Evolutionary conservation across 2,113 vertebrate genomes (phyloP), one percentile per base, ranked within the genome.

Genomic region (Semicossyphus pulcher): DNA sequence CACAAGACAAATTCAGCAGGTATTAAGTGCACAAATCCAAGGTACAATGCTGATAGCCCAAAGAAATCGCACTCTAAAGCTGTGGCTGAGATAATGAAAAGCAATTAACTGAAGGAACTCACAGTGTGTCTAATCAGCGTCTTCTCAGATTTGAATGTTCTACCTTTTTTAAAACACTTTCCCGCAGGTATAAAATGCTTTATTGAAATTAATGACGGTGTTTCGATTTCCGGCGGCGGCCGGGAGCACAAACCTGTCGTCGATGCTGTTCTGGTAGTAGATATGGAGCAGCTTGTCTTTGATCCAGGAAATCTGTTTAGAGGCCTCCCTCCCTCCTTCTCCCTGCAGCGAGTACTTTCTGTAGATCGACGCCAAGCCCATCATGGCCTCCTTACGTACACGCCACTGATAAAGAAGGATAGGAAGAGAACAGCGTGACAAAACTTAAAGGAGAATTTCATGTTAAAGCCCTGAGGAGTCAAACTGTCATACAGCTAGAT

Each of bases 181-280:
- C 14, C 28, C 1, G 0, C 16, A 14, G 26, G 71, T 69, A n/a
- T 26, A 16, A 21, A 62, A 71, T 0, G 0, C 16, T 21, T 56
- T 0, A n/a, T 3, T 51, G 0, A 39, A 52, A 57, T 47, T 7
- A 15, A 58, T 47, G 1, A 67, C n/a, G 15, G 2, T 4, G 9
- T 49, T 63, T 48, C 29, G 5, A 25, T 28, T 45, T 58, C 26
- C 39, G 26, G 26, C 7, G 25, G 39, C 29, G 3, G 4, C 58
- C 3, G 26, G 26, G 14, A 47, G 29, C 18, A 52, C 95, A 87
- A 86, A 99, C 98, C 97, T 92, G 87, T 99, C 98, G 76, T 99
- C 98, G 54, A 99, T 99, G 91, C 97, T 99, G 90, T 99, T 99
- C 92, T 99, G 98, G 83, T 99, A 99, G 94, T 99, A 99, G 93